A percentile compares a stretch with the other conserved stretches of the same genome.
Evolutionary conservation across 2,888 invertebrate genomes (phyloP).

Genomic region (Drosophila percnosoma): DNA sequence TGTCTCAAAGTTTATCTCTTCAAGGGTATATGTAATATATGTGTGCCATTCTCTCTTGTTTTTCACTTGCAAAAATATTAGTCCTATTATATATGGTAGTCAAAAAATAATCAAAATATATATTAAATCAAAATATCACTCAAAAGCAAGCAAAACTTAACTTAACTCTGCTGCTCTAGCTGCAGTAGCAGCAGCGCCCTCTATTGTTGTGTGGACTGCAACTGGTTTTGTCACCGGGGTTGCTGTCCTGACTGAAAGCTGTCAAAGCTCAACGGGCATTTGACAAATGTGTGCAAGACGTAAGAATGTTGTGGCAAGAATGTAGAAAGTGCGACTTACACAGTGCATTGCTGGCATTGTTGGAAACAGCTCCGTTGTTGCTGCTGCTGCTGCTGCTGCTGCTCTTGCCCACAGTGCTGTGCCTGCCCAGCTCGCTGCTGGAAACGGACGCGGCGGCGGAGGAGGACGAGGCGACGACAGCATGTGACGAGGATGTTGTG

Average conservation of each 20-base stretch:
- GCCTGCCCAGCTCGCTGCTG: constrained; percentile 74
- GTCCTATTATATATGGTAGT: fast-evolving
- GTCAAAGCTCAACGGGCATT: constrained; percentile 53
- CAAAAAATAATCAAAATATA: background rate
- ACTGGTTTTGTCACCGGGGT: constrained; percentile 39
- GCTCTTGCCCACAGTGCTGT: constrained; percentile 75
- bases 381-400: constrained; percentile 63
- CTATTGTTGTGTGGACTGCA: constrained; percentile 19
- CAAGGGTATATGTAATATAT: background rate
- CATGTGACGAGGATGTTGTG: constrained; percentile 76
- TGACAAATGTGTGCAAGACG: constrained; percentile 14
- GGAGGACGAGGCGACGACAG: constrained; percentile 63
- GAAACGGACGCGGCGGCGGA: constrained; percentile 43
- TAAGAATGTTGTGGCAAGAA: background rate
- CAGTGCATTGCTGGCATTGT: constrained; percentile 61
- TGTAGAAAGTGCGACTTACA: constrained; percentile 66
- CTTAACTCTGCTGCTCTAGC: too few relatives aligned
- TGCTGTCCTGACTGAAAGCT: constrained; percentile 73
- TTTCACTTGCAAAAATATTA: background rate
- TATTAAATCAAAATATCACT: background rate
- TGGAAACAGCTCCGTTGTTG: constrained; percentile 19
- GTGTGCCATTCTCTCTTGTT: background rate
- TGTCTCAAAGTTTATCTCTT: too few relatives aligned
- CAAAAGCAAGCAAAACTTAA: background rate
- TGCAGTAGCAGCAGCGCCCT: constrained; percentile 36